A percentile compares a stretch with the other conserved stretches of the same genome.
These are phyloP conservation scores for Bucorvus abyssinicus DNA, from an alignment of 2,797 vertebrate genomes.

Conservation along the genomic window DNA sequence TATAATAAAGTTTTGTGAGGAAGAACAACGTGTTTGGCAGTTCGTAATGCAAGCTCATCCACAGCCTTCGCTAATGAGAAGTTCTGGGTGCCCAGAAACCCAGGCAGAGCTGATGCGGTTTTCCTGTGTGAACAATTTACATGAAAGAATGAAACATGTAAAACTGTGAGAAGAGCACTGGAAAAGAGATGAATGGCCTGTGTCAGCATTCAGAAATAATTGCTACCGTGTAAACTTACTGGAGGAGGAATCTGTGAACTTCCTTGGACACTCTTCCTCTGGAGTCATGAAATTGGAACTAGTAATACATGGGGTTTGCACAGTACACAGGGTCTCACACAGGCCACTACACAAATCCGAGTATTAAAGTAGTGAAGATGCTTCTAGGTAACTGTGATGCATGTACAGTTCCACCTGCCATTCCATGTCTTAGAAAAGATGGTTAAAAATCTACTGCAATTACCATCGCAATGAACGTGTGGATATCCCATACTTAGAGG, in stretches of 20 bases:
- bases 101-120: background rate
- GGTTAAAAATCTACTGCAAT: background rate
- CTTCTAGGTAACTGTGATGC: background rate
- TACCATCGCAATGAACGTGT: background rate
- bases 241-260: background rate
- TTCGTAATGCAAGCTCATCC: background rate
- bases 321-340: background rate
- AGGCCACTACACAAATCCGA: background rate
- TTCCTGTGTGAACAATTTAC: background rate
- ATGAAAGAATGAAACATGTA: background rate
- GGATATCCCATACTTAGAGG: background rate
- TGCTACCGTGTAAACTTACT: background rate
- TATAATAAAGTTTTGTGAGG: background rate
- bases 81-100: background rate
- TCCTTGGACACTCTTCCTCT: background rate
- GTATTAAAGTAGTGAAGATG: background rate
- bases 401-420: background rate
- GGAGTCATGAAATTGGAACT: background rate
- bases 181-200: background rate
- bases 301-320: background rate
- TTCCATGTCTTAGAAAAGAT: background rate
- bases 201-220: background rate
- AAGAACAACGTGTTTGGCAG: rapidly evolving
- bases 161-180: background rate
- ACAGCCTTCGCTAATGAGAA: rapidly evolving